Base-by-base conservation (phyloP, 2,113 vertebrate species). In the Colinus virginianus region DNA sequence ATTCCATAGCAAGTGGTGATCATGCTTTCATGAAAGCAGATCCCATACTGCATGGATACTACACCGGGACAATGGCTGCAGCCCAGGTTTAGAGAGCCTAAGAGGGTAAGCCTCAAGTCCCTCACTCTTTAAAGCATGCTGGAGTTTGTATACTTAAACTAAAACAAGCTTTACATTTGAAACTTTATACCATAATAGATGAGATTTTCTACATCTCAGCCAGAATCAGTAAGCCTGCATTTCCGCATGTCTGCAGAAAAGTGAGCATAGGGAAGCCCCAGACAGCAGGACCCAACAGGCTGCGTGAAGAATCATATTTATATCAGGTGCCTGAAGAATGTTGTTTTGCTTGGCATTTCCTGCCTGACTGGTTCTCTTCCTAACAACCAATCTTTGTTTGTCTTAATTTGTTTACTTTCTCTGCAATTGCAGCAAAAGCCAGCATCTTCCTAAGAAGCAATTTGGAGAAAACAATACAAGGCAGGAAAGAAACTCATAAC, bases 301-400 rank as follows among this genome's bases (percentile, higher is more conserved):
- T 82, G 72, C 77, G 68, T 62, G 62, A 10, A 78, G 26, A 93
- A 45, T 63, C 55, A 48, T 75, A 72, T 88, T 90, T 78, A 51
- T 90, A 94, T 95, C 90, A 72, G 70, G 45, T 9, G 2, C 87
- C 84, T 53, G 49, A 95, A 90, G 84, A 95, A 87, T 67, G 88
- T 61, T 90, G 84, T 70, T 95, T 95, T 58, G 32, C 55, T 96
- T 91, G 84, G 77, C 85, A 85, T 90, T 96, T 96, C 96, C 92
- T 93, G 90, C 82, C 61, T 72, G 56, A 95, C 90, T 69, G 67
- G 79, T 95, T 96, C 74, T 88, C 34, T 85, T 91, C 68, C 83
- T 84, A 84, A 93, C 82, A 88, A 93, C 56, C 32, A 13, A 91
- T 82, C 87, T 80, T 95, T 92, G 68, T 89, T 90, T 93, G 61